Conservation (phyloP, 2,113 vertebrate species). For the Microcebus lehilahytsara region DNA sequence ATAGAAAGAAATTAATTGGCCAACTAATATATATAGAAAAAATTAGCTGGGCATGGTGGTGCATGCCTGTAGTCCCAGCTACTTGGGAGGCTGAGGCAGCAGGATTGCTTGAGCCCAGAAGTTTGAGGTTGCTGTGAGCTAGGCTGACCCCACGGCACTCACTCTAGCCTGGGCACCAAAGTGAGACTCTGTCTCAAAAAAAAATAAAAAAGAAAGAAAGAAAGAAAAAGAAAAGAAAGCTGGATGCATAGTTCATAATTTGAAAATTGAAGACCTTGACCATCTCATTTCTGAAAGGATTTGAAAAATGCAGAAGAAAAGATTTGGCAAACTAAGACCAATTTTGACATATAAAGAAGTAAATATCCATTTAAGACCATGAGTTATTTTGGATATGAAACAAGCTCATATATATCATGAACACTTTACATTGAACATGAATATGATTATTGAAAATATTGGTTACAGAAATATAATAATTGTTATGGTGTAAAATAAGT, state of each 20-base stretch:
- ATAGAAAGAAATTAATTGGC: too few species aligned
- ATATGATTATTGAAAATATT: not conserved
- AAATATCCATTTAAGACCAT: not conserved
- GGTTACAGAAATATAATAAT: not conserved
- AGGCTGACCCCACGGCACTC: too few species aligned
- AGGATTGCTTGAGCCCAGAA: too few species aligned
- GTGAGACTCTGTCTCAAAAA: too few species aligned
- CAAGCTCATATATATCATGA: not conserved
- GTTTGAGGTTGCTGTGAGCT: too few species aligned
- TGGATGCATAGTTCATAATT: not conserved
- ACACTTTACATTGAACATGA: not conserved
- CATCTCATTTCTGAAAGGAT: not conserved
- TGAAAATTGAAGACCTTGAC: not conserved
- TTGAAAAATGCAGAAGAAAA: not conserved
- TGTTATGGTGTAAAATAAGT: not conserved
- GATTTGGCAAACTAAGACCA: not conserved
- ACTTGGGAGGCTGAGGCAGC: too few species aligned
- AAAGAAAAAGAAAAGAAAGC: not conserved
- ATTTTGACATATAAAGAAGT: not conserved
- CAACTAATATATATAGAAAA: too few species aligned
- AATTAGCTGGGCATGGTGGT: too few species aligned
- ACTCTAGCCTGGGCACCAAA: too few species aligned
- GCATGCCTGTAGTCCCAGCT: too few species aligned
- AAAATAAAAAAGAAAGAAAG: too few species aligned
- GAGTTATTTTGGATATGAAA: not conserved